Evolutionary conservation across 2,797 vertebrate species (phyloP), one percentile per base, ranked within the genome.

Genomic region (Liparis tanakae): DNA sequence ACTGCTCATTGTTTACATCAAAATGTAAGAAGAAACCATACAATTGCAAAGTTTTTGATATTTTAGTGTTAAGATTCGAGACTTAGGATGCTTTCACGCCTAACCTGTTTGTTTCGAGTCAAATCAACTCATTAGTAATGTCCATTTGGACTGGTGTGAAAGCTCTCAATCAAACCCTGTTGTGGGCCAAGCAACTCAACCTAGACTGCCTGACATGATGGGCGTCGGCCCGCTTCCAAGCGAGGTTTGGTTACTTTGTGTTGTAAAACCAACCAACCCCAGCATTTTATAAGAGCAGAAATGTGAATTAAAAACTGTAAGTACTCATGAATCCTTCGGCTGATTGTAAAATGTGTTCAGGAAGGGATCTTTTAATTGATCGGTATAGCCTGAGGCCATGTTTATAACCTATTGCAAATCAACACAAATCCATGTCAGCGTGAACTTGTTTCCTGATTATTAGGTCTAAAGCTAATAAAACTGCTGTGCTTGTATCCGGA

Each of bases 81-180:
- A 70, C 9, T 50, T 1, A 34, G 54, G 8, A 18, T 34, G 54
- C 54, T 34, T 10, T 34, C 54, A 56, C 30, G 34, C 54, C 54
- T 34, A 56, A 34, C 30, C 30, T 33, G 54, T 15, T 56, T 34
- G 30, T 7, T 56, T 56, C 15, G 1, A 33, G 17, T 34, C 5
- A 56, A 56, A 56, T 30, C 2, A 34, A 56, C 54, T 18, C 15
- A 10, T 53, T 57, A 57, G 33, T 57, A 36, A 18, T 18, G 17
- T 57, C 30, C 33, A 56, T 36, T 55, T n/a, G 33, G 33, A 34
- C 55, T 57, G 10, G 18, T 57, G 55, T 57, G 55, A 57, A 37
- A 57, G 33, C 17, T 57, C 33, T 37, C 55, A 36, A 18, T 18
- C 33, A 33, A 37, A 57, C 55, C 17, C 10, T 2, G 18, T 18